These are phyloP conservation scores for Xestia rhomboidea DNA, from an alignment of 2,888 invertebrate species.

Conservation along the genomic window DNA sequence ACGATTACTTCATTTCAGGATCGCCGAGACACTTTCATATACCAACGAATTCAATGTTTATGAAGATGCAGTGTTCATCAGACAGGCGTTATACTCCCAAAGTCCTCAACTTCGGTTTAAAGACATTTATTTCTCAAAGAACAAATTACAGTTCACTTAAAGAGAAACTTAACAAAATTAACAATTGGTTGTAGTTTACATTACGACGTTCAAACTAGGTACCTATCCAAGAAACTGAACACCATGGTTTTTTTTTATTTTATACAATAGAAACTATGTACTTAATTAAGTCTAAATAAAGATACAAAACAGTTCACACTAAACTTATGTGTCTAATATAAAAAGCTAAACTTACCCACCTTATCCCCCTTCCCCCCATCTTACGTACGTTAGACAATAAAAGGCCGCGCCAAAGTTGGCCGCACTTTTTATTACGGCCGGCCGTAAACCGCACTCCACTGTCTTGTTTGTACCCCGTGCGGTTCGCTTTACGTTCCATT, in stretches of 20 bases:
- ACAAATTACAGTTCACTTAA: too few species aligned
- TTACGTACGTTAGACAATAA: slow-evolving; percentile 44
- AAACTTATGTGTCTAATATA: too few species aligned
- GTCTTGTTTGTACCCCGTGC: slow-evolving; percentile 48
- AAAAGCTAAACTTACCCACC: not conserved
- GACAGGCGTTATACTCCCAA: not conserved
- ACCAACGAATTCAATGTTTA: not conserved
- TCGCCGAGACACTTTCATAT: not conserved
- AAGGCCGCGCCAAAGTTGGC: slow-evolving; percentile 26
- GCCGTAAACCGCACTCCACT: slow-evolving; percentile 53
- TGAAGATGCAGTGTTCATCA: not conserved
- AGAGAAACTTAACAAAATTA: too few species aligned
- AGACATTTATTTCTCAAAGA: too few species aligned
- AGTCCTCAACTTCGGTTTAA: too few species aligned
- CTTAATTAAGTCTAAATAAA: too few species aligned
- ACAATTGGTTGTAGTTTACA: too few species aligned
- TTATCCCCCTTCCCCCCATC: not conserved
- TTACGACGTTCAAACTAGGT: too few species aligned
- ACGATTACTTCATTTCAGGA: not conserved
- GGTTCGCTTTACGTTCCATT: slow-evolving; percentile 33
- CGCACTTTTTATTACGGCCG: slow-evolving; percentile 50
- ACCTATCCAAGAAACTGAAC: too few species aligned
- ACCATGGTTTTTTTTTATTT: too few species aligned
- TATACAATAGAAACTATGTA: too few species aligned
- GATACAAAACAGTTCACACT: too few species aligned